Base-by-base conservation (phyloP, 2,797 vertebrate species). In the Antennarius maculatus region DNA sequence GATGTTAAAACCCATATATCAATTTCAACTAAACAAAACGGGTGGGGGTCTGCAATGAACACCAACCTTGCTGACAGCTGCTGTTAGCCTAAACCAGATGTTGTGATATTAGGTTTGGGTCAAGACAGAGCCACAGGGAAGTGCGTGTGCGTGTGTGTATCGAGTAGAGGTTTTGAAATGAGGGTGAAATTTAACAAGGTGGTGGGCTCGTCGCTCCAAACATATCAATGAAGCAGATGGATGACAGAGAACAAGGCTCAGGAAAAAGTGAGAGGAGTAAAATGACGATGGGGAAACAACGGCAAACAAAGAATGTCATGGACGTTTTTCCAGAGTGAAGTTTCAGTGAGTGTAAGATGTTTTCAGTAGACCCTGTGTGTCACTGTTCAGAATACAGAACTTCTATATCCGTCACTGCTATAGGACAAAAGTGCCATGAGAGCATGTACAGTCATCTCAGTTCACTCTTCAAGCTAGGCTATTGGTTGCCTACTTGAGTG, bases 81-180 rank as follows among this genome's bases (percentile, higher is more conserved):
- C 57, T 8, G 68, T 78, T 88, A 83, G 84, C 85, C 82, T 80
- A 63, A 86, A 84, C 82, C 88, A 91, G 86, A 89, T 88, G 88
- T 84, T 81, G 54, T 43, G 66, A 83, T 77, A 86, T 84, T 80
- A 78, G 57, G 79, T 82, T 74, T 64, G 80, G 65, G 79, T 78
- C 71, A 75, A 61, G 29, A 52, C 31, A 72, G 61, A 69, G 48
- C 57, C 42, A 73, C 1, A 15, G 37, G 11, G 15, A 48, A 15
- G 65, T 66, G 12, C 54, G 41, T 62, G 13, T 70, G 63, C 17
- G 66, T 27, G 71, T 53, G 75, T 69, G 47, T 77, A 79, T 56
- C 53, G 56, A 65, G 63, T 27, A 50, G 55, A 77, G 57, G 70
- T 61, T 39, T 61, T 54, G 29, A 79, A 66, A 54, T 37, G 51